phyloP scores from a whole-genome alignment of 35 echinoderm and acorn worm species.

The Apostichopus parvimensis region DNA sequence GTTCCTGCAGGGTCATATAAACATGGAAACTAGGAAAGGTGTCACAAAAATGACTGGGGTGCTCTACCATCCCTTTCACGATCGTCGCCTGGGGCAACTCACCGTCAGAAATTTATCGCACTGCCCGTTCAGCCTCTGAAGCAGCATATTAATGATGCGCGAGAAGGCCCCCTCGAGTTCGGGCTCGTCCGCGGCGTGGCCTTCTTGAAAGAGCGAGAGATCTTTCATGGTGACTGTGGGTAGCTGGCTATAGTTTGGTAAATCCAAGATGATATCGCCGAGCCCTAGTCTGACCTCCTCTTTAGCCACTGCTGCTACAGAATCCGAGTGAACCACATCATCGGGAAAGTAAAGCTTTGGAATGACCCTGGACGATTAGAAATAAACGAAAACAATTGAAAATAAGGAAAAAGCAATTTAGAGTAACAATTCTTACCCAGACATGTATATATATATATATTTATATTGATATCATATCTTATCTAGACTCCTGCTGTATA shows the following conservation, averaged over 20 bases:
- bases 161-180: constrained; percentile 73
- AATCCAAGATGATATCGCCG: constrained; percentile 74
- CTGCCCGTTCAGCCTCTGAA: constrained; percentile 75
- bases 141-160: constrained; percentile 72
- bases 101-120: constrained; percentile 73
- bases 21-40: too few relatives aligned
- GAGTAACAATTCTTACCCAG: too few relatives aligned
- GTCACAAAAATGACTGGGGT: too few relatives aligned
- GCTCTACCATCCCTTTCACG: too few relatives aligned
- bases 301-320: constrained; percentile 74
- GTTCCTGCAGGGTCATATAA: too few relatives aligned
- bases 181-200: constrained; percentile 21
- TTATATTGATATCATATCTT: too few relatives aligned
- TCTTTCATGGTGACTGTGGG: constrained; percentile 89
- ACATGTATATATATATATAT: too few relatives aligned
- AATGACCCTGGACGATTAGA: constrained; percentile 55
- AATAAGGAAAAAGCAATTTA: too few relatives aligned
- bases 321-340: constrained; percentile 73
- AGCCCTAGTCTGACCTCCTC: constrained; percentile 60
- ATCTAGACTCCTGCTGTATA: too few relatives aligned
- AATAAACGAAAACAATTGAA: too few relatives aligned
- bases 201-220: constrained; percentile 68
- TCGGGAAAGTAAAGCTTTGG: constrained; percentile 84
- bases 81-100: background rate
- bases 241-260: constrained; percentile 68